Percentiles rank a stretch among this genome's conserved stretches.
Evolutionary conservation across 2,888 invertebrate genomes (phyloP).

Genomic region (Sinotaia quadrata): DNA sequence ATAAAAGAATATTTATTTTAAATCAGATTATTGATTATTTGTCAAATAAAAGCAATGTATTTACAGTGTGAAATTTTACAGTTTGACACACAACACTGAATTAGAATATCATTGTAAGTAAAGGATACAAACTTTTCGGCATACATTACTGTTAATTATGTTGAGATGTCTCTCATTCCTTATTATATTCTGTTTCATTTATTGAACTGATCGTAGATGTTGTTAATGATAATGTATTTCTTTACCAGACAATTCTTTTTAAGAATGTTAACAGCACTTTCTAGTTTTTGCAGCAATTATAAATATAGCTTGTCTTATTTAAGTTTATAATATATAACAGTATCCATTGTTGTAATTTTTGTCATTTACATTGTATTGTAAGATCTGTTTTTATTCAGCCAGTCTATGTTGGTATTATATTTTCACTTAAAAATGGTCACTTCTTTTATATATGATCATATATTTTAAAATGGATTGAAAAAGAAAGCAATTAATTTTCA

Average conservation of each 20-base stretch:
- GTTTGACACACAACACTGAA: no score
- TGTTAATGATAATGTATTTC: background rate
- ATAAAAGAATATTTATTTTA: no score
- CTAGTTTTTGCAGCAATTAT: background rate
- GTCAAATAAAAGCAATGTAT: no score
- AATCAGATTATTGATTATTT: no score
- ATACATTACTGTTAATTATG: no score
- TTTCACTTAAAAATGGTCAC: conserved; percentile 63
- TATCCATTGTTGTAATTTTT: background rate
- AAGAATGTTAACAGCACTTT: background rate
- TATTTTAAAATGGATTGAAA: no score
- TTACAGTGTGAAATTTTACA: no score
- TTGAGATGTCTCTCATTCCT: background rate
- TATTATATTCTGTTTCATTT: background rate
- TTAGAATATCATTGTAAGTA: no score
- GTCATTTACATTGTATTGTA: background rate
- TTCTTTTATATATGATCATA: no score
- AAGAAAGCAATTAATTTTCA: conserved; percentile 47
- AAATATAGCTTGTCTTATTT: background rate
- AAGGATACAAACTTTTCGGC: no score
- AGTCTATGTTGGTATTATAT: background rate
- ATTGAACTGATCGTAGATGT: background rate
- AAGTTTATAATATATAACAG: background rate
- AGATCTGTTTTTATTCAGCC: background rate
- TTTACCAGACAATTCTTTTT: background rate